Percentiles rank a stretch among this genome's conserved stretches.
Evolutionary conservation across 2,113 vertebrate species (phyloP).

Genomic region (Chauna torquata): DNA sequence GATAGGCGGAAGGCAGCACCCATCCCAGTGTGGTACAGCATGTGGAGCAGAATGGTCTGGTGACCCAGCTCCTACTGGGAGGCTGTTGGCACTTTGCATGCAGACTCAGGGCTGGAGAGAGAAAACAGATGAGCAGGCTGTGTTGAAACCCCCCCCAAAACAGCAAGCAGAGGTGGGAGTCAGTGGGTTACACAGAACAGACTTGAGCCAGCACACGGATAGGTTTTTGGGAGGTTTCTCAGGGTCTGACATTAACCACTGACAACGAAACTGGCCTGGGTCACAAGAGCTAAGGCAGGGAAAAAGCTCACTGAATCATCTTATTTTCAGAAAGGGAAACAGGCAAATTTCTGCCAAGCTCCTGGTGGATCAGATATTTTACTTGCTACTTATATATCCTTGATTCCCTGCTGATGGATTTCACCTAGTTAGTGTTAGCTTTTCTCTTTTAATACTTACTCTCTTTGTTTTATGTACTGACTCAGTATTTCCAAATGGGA

Average conservation of each 20-base stretch:
- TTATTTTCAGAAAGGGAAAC: neutral
- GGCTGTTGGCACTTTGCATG: neutral
- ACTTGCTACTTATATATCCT: neutral
- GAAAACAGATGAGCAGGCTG: neutral
- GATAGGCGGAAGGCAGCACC: neutral
- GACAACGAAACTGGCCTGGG: neutral
- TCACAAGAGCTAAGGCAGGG: neutral
- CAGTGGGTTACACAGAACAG: rapidly evolving
- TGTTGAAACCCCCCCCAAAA: neutral
- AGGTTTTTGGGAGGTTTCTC: neutral
- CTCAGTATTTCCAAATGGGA: conserved; percentile 1
- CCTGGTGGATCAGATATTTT: neutral
- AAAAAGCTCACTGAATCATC: neutral
- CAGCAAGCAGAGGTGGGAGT: neutral
- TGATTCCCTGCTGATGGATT: neutral
- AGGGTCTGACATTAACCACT: neutral
- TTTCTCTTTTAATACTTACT: neutral
- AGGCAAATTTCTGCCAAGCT: neutral
- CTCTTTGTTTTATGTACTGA: neutral
- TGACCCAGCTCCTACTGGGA: neutral
- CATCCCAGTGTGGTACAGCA: neutral
- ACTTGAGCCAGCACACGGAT: neutral
- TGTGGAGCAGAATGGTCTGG: neutral
- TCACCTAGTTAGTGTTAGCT: neutral
- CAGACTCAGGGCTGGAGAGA: neutral